A percentile compares a stretch with the other conserved stretches of the same genome.
phyloP scores from a whole-genome alignment of 2,113 vertebrate species.

The Indicator indicator region DNA sequence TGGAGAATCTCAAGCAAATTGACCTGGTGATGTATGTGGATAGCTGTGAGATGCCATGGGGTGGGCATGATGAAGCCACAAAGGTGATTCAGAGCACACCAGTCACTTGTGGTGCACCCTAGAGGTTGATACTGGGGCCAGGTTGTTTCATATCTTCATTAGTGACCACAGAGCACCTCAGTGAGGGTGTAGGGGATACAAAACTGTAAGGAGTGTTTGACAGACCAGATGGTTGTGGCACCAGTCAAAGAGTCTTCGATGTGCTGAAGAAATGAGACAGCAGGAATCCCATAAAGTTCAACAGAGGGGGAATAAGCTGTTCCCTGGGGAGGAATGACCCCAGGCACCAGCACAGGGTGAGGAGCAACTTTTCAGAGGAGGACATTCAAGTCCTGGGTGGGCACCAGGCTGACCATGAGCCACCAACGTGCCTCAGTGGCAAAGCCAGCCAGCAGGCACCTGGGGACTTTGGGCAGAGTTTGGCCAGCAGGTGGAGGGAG shows the following conservation, averaged over 20 bases:
- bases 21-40: too few relatives aligned
- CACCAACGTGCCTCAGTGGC: rapidly evolving
- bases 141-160: not conserved
- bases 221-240: not conserved
- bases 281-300: not conserved
- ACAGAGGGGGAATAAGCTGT: not conserved
- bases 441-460: not conserved
- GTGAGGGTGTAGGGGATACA: rapidly evolving
- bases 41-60: not conserved
- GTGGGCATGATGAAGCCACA: not conserved
- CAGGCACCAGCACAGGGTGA: not conserved
- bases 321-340: not conserved
- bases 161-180: not conserved
- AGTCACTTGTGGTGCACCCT: not conserved
- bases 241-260: not conserved
- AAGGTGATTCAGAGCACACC: not conserved
- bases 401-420: not conserved
- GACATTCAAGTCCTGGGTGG: not conserved
- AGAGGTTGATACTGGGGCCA: not conserved
- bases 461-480: rapidly evolving
- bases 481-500: too few relatives aligned
- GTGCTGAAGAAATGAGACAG: not conserved
- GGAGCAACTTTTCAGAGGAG: not conserved
- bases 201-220: rapidly evolving
- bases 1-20: not conserved